Evolutionary conservation across 37 sponge, comb jelly and placozoan genomes (phyloP).

Genomic region (Theonella swinhoei): DNA sequence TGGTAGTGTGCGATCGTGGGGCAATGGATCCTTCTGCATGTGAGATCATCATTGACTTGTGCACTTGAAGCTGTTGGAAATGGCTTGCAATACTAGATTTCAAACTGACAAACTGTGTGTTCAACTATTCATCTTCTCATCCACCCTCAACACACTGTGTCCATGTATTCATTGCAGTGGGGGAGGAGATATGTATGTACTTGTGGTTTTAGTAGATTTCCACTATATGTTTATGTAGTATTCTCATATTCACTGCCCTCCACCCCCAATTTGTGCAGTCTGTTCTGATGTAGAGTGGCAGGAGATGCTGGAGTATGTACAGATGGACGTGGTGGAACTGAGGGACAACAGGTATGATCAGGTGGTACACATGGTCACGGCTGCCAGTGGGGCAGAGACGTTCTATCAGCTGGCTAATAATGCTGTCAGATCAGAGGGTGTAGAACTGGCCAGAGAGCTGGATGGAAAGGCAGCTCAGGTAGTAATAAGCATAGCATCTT

Average conservation of each 20-base stretch:
- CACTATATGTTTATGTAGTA: neutral
- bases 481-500: no score
- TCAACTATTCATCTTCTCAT: no score
- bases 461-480: constrained; percentile 64
- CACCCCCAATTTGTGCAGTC: constrained; percentile 52
- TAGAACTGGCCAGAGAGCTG: constrained; percentile 44
- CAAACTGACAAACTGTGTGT: no score
- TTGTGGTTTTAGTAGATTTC: neutral
- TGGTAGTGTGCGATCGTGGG: constrained; percentile 83
- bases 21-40: constrained; percentile 83
- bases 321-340: constrained; percentile 32
- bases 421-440: constrained; percentile 36
- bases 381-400: constrained; percentile 77
- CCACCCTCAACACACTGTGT: no score
- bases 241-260: neutral
- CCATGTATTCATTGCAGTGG: no score
- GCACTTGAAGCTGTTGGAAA: neutral
- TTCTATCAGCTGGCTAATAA: constrained; percentile 69
- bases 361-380: constrained; percentile 76
- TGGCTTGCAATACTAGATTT: no score
- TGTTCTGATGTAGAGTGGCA: constrained; percentile 63
- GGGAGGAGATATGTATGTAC: constrained; percentile 23
- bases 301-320: constrained; percentile 4
- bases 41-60: constrained; percentile 15
- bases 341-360: constrained; percentile 80